Evolutionary conservation across 2,888 invertebrate genomes (phyloP).

Genomic region (Crematogaster levior): DNA sequence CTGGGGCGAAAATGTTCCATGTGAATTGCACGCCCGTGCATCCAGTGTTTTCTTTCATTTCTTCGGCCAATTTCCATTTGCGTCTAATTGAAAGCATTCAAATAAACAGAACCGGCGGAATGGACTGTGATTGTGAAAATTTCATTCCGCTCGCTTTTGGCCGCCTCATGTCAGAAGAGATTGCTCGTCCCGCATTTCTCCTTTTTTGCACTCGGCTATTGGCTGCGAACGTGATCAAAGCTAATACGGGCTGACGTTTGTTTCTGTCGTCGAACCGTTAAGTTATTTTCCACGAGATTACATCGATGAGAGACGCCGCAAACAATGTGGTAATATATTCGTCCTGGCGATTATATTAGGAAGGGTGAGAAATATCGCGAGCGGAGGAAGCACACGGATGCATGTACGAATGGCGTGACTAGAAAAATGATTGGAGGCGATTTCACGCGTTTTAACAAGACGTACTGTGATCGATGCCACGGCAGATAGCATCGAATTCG

Average conservation of each 20-base stretch:
- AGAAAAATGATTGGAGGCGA: constrained; percentile 52
- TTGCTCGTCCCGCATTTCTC: constrained; percentile 37
- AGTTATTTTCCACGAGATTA: constrained; percentile 36
- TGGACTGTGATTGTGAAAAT: constrained; percentile 47
- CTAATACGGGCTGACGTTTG: constrained; percentile 42
- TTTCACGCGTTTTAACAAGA: constrained; percentile 52
- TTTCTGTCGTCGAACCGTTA: constrained; percentile 32
- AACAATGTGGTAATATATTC: constrained; percentile 13
- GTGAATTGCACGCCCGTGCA: constrained; percentile 34
- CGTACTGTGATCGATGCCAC: constrained; percentile 33
- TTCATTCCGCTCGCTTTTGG: constrained; percentile 45
- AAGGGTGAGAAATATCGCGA: constrained; percentile 17
- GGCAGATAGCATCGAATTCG: constrained; percentile 43
- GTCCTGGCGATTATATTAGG: constrained; percentile 16
- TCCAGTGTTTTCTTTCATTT: constrained; percentile 45
- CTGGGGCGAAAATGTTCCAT: constrained; percentile 43
- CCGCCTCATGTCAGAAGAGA: constrained; percentile 43
- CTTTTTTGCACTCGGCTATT: constrained; percentile 13
- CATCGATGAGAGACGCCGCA: not conserved
- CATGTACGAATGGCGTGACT: constrained; percentile 47
- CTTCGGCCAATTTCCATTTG: constrained; percentile 54
- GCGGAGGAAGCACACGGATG: not conserved
- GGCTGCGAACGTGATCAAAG: constrained; percentile 39
- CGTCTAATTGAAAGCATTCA: constrained; percentile 58
- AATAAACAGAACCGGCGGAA: constrained; percentile 45